These are phyloP conservation scores for Maniola hyperantus DNA, from an alignment of 2,888 invertebrate species.

Conservation along the genomic window DNA sequence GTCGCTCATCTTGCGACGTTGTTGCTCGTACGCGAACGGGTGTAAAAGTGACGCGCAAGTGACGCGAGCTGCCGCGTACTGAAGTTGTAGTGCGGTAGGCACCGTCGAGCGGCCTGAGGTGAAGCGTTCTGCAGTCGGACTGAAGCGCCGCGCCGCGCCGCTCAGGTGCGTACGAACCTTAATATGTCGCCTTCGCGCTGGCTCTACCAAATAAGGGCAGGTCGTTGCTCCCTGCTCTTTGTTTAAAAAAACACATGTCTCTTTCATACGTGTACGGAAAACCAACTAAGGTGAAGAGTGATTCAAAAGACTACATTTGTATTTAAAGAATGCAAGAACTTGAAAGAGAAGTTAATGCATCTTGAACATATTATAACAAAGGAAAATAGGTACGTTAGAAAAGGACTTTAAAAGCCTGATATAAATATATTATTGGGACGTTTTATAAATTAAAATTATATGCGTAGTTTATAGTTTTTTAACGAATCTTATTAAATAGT, in stretches of 20 bases:
- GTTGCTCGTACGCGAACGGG: too few species aligned
- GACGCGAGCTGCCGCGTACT: too few species aligned
- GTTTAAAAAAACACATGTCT: slow-evolving; percentile 73
- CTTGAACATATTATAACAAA: slow-evolving; percentile 32
- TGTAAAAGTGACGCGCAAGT: too few species aligned
- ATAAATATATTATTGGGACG: background rate
- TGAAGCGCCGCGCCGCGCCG: too few species aligned
- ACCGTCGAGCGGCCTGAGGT: too few species aligned
- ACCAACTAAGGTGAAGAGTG: slow-evolving; percentile 59
- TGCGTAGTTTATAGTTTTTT: slow-evolving; percentile 15
- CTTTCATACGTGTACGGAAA: slow-evolving; percentile 66
- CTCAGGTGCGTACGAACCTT: too few species aligned
- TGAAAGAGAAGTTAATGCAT: slow-evolving; percentile 43
- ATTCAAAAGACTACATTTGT: slow-evolving; percentile 52
- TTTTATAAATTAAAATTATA: slow-evolving; percentile 4
- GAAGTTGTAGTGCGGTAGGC: too few species aligned
- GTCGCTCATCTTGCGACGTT: too few species aligned
- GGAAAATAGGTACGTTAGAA: slow-evolving; percentile 11
- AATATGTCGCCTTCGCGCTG: slow-evolving; percentile 49
- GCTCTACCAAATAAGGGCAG: slow-evolving; percentile 73
- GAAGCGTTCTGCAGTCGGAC: too few species aligned
- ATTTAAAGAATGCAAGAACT: slow-evolving; percentile 51
- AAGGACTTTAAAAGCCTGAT: background rate
- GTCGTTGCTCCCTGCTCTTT: slow-evolving; percentile 72
- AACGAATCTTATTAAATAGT: slow-evolving; percentile 8